Conservation (phyloP, 2,888 invertebrate genomes). For the Dicranocentrus wangi region DNA sequence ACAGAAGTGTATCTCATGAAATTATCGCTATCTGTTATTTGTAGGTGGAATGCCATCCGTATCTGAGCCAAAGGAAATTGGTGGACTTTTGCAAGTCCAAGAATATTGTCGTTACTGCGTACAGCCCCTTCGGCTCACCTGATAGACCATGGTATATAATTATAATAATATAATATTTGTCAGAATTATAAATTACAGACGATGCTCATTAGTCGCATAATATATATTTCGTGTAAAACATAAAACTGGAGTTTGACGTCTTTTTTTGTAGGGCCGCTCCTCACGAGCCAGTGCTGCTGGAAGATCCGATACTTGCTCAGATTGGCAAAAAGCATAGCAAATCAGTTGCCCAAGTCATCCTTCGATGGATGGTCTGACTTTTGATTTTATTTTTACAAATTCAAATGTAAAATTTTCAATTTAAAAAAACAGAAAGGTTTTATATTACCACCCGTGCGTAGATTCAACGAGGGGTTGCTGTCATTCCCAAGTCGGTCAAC, state of each 20-base stretch:
- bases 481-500: slow-evolving; percentile 76
- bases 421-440: too few relatives aligned
- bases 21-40: too few relatives aligned
- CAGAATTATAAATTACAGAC: too few relatives aligned
- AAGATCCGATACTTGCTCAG: slow-evolving; percentile 80
- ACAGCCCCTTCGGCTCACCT: slow-evolving; percentile 80
- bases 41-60: slow-evolving; percentile 75
- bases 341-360: slow-evolving; percentile 81
- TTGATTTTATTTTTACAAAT: too few relatives aligned
- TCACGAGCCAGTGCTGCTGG: slow-evolving; percentile 80
- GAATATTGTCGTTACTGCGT: slow-evolving; percentile 83
- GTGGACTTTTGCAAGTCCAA: slow-evolving; percentile 81
- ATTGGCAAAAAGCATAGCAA: slow-evolving; percentile 82
- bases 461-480: slow-evolving; percentile 75
- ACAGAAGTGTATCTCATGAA: too few relatives aligned
- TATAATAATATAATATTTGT: too few relatives aligned
- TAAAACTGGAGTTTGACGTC: too few relatives aligned
- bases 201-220: too few relatives aligned
- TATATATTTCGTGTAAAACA: too few relatives aligned
- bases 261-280: slow-evolving; percentile 24
- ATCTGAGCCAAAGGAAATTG: slow-evolving; percentile 82
- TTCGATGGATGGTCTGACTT: slow-evolving; percentile 80
- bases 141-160: slow-evolving; percentile 82
- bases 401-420: too few relatives aligned
- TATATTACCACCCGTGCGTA: too few relatives aligned